phyloP scores from a whole-genome alignment of 1,140 invertebrate genomes.

The Atopsyche davidsoni region DNA sequence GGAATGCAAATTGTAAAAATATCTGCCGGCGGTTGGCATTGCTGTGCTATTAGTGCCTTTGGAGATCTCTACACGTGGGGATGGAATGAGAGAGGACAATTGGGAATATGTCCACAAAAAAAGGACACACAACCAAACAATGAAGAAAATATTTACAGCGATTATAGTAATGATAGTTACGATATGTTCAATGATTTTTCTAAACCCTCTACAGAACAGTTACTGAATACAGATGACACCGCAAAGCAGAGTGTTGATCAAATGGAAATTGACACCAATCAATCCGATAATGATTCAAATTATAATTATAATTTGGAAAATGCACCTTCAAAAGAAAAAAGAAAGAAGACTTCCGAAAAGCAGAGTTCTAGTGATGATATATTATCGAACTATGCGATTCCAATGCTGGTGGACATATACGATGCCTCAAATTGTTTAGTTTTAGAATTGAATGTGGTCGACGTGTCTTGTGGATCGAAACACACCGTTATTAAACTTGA shows the following conservation, averaged over 20 bases:
- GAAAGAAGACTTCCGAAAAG: constrained; percentile 1
- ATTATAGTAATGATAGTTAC: neutral
- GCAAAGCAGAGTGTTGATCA: too few species aligned
- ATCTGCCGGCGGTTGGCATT: constrained; percentile 80
- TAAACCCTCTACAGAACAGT: too few species aligned
- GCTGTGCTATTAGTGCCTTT: constrained; percentile 63
- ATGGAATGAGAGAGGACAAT: constrained; percentile 82
- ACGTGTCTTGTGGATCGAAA: constrained; percentile 60
- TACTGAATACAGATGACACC: too few species aligned
- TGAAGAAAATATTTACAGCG: constrained; percentile 11
- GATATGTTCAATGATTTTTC: too few species aligned
- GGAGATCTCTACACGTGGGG: constrained; percentile 86
- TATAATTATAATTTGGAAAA: too few species aligned
- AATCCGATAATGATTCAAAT: too few species aligned
- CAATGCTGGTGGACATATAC: constrained; percentile 51
- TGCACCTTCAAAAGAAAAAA: constrained; percentile 13
- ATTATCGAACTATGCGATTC: constrained; percentile 40
- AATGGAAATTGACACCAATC: too few species aligned
- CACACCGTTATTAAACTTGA: constrained; percentile 58
- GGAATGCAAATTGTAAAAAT: constrained; percentile 66
- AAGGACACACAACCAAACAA: constrained; percentile 34
- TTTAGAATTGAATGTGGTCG: constrained; percentile 44
- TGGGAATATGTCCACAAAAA: constrained; percentile 66
- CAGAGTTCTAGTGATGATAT: constrained; percentile 1
- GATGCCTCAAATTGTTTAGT: constrained; percentile 40